Evolutionary conservation across 2,113 vertebrate genomes (phyloP), one percentile per base, ranked within the genome.

Genomic region (Mormyrus iriodes): DNA sequence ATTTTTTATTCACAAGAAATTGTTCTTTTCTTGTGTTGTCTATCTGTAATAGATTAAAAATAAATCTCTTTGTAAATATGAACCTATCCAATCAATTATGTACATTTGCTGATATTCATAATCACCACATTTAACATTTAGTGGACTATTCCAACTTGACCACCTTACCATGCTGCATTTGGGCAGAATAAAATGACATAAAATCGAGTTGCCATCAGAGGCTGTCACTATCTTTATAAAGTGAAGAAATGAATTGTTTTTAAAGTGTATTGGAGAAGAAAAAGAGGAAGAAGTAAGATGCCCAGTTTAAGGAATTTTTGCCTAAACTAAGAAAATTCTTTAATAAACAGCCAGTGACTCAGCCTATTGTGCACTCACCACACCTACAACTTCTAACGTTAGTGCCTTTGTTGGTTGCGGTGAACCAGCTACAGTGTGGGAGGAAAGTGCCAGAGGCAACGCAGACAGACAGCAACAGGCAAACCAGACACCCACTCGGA

Each of bases 331-430:
- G 3, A 65, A 27, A 65, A 27, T 49, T 85, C 7, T 49, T 85
- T 51, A 44, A 85, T 49, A 48, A 85, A 85, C 83, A 85, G 21
- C 83, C 83, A 85, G 83, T 48, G 44, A 85, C 83, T 85, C 24
- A 85, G 39, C 42, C 83, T 85, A 46, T 85, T 85, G 83, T 85
- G 39, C 83, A 85, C 83, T 27, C 21, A 44, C 35, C 82, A 24
- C 82, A 84, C 82, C 82, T 84, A 84, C 82, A 84, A 84, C 82
- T 48, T 84, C 82, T 84, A 84, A 46, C 19, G 39, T 84, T 44
- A 21, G 82, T 0, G 82, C 82, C 44, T 84, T 39, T 84, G 35
- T 46, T 84, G 44, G 39, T 84, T 84, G 82, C 82, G 15, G 82
- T 84, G 82, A 84, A 48, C 44, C 39, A 84, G 44, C 82, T 84